Percentiles rank a stretch among this genome's conserved stretches.
phyloP scores from a whole-genome alignment of 1,140 invertebrate genomes.

The Drosophila watanabei region DNA sequence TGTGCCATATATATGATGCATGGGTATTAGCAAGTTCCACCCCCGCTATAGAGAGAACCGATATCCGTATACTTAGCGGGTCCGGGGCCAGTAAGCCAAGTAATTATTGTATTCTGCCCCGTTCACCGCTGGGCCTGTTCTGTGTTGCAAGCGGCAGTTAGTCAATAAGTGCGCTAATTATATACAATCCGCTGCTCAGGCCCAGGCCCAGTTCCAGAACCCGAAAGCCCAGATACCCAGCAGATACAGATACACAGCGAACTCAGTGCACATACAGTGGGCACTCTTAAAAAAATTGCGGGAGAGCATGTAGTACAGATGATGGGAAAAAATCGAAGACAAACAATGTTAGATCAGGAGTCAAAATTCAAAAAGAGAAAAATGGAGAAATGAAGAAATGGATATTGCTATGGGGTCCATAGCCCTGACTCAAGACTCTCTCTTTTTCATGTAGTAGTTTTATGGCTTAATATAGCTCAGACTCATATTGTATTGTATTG shows the following conservation, averaged over 20 bases:
- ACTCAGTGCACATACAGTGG: constrained; percentile 40
- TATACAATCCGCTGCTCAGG: constrained; percentile 58
- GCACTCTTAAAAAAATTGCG: background rate
- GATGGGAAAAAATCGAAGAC: background rate
- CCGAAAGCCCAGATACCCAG: constrained; percentile 33
- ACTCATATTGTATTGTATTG: too few species aligned
- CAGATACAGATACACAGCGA: constrained; percentile 39
- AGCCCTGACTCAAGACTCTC: too few species aligned
- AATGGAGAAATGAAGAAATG: too few species aligned
- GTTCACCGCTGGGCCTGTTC: constrained; percentile 17
- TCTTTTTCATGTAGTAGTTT: too few species aligned
- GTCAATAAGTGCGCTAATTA: constrained; percentile 80
- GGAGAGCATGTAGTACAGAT: too few species aligned
- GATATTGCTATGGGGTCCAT: too few species aligned
- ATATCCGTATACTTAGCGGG: constrained; percentile 31
- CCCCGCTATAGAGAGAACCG: constrained; percentile 8
- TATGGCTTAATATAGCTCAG: too few species aligned
- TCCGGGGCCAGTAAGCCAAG: constrained; percentile 23
- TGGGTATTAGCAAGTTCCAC: constrained; percentile 5
- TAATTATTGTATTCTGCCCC: constrained; percentile 39
- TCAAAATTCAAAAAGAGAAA: too few species aligned
- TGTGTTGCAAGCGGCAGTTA: constrained; percentile 63
- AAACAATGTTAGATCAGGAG: background rate
- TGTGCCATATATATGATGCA: background rate
- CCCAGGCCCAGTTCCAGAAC: constrained; percentile 47